Evolutionary conservation across 1,140 invertebrate species (phyloP).

Genomic region (Hycleus cichorii): DNA sequence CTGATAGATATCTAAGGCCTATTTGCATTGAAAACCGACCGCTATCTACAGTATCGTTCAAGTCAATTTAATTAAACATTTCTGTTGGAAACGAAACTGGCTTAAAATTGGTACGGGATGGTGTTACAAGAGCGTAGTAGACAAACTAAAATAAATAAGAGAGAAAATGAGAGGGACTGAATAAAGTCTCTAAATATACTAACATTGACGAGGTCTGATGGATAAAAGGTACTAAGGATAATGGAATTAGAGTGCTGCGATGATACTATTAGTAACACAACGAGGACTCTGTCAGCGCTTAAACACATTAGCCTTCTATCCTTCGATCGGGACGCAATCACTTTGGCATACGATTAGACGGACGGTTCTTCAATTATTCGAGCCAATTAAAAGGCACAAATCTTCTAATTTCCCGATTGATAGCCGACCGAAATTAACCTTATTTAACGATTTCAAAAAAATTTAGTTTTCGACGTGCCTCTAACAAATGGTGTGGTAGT

Average conservation of each 20-base stretch:
- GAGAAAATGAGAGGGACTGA: not conserved
- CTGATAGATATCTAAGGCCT: no score
- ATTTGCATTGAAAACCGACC: no score
- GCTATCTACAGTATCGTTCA: not conserved
- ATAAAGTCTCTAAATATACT: slow-evolving; percentile 6
- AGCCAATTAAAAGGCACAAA: no score
- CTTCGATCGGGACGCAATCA: slow-evolving; percentile 16
- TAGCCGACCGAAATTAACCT: no score
- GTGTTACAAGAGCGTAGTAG: no score
- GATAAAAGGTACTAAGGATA: slow-evolving; percentile 25
- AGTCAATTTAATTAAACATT: slow-evolving; percentile 12
- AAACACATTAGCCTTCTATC: slow-evolving; percentile 23
- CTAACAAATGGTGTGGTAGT: no score
- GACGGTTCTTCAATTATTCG: no score
- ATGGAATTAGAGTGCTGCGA: slow-evolving; percentile 26
- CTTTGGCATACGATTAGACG: not conserved
- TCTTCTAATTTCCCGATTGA: no score
- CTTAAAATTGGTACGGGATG: slow-evolving; percentile 7
- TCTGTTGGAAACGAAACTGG: not conserved
- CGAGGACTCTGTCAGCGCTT: slow-evolving; percentile 21
- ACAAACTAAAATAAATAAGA: not conserved
- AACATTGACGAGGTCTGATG: slow-evolving; percentile 18
- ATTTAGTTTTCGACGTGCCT: no score
- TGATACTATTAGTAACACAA: slow-evolving; percentile 24
- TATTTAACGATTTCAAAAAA: no score